Percentiles rank a stretch among this genome's conserved stretches.
These are phyloP conservation scores for Melinaea marsaeus DNA, from an alignment of 2,888 invertebrate species.

Conservation along the genomic window DNA sequence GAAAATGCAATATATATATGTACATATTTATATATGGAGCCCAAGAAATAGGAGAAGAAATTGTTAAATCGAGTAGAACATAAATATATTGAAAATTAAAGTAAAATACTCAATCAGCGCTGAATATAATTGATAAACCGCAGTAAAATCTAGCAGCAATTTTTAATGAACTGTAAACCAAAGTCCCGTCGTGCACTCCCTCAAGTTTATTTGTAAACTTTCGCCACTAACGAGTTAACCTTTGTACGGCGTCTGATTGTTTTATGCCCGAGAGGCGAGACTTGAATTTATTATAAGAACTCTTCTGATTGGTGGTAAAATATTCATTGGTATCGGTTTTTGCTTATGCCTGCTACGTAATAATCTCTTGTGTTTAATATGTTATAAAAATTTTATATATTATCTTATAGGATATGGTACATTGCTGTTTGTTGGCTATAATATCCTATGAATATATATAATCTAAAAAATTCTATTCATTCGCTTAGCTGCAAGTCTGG, in stretches of 20 bases:
- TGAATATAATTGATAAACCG: constrained; percentile 17
- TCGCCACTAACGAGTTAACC: constrained; percentile 47
- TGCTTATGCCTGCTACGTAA: constrained; percentile 32
- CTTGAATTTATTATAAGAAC: constrained; percentile 66
- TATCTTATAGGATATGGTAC: no score
- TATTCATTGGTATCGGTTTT: constrained; percentile 59
- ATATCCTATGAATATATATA: no score
- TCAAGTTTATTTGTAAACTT: constrained; percentile 47
- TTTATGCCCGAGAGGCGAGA: constrained; percentile 60
- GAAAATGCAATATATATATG: no score
- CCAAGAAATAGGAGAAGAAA: no score
- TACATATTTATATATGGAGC: no score
- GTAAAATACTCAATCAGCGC: neutral
- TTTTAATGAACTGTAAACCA: constrained; percentile 38
- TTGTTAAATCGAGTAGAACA: no score
- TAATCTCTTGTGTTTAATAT: constrained; percentile 11
- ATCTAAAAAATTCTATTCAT: no score
- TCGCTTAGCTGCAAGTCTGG: no score
- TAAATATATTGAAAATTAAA: no score
- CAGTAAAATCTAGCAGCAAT: constrained; percentile 26
- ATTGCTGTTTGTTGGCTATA: no score
- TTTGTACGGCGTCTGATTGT: constrained; percentile 70
- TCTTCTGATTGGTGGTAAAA: constrained; percentile 46
- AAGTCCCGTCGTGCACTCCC: constrained; percentile 44
- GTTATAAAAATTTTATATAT: constrained; percentile 22